Evolutionary conservation across 2,888 invertebrate species (phyloP), one percentile per base, ranked within the genome.

Genomic region (Cerceris rybyensis): DNA sequence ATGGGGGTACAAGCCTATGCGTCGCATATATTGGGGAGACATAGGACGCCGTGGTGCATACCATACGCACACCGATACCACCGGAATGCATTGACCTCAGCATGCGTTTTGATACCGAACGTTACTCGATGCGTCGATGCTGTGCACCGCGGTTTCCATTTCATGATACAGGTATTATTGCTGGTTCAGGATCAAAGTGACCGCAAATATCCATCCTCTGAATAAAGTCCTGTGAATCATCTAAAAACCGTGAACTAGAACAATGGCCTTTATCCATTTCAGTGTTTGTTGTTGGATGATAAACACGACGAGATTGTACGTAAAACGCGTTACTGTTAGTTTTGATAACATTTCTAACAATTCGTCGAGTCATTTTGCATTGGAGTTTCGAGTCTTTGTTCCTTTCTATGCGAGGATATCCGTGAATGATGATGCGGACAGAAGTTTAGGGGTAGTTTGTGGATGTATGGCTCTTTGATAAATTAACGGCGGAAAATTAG

Each of bases 71-170:
- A 16, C 59, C 11, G 59, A 68, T 55, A 64, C 74, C 60, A 55
- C 74, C 43, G 74, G 74, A 74, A 76, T 65, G 64, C 68, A 60
- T 64, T 17, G 76, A 55, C 50, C 64, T 69, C 49, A n/a, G 13
- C 59, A 14, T 39, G 64, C 64, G 55, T 69, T 76, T 74, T 69
- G 68, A 74, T 64, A 55, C 64, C 46, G 43, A 64, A 54, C 74
- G 63, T 49, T 49, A 61, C 43, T 64, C 73, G 16, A 54, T 76
- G 74, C 68, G 49, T 54, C 59, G 49, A 64, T 68, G 39, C 54
- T 11, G 14, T 54, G 49, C 42, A 54, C 11, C 60, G 75, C 39
- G 75, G 75, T 74, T 74, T 74, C 68, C 76, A 74, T 74, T 69
- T 65, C 74, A 55, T 66, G 14, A 28, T 50, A 59, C 43, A 0